phyloP scores from a whole-genome alignment of 2,113 vertebrate species.

The Pituophis catenifer region DNA sequence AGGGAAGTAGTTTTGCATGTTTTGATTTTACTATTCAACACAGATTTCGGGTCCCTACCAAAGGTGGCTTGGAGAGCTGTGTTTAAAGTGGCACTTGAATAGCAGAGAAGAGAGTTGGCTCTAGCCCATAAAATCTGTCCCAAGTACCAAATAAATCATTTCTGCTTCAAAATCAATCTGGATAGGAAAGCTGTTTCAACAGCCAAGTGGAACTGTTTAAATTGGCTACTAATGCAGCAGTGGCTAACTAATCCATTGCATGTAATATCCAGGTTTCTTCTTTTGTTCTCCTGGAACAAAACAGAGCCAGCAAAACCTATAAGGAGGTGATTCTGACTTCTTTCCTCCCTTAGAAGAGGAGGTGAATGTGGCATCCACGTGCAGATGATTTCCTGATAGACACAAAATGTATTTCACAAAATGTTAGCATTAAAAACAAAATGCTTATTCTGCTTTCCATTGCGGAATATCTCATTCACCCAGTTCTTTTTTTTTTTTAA shows the following conservation, averaged over 20 bases:
- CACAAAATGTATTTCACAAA: not conserved
- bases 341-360: not conserved
- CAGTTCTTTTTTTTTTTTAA: not conserved
- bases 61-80: not conserved
- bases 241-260: conserved; percentile 41
- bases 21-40: conserved; percentile 59
- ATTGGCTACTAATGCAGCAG: conserved; percentile 50
- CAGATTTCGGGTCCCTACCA: conserved; percentile 30
- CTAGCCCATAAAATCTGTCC: conserved; percentile 40
- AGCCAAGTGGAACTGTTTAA: conserved; percentile 62
- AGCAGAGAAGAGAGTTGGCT: not conserved
- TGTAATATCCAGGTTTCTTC: conserved; percentile 48
- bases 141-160: conserved; percentile 53
- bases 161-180: conserved; percentile 34
- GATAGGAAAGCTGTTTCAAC: conserved; percentile 52
- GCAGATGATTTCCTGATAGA: not conserved
- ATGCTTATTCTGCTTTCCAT: not conserved
- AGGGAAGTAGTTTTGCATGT: conserved; percentile 24
- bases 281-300: conserved; percentile 33
- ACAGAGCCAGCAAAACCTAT: not conserved
- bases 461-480: not conserved
- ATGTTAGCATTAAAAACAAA: not conserved
- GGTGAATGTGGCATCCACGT: conserved; percentile 35
- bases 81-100: fast-evolving
- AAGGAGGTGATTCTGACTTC: conserved; percentile 46